Evolutionary conservation across 2,888 invertebrate genomes (phyloP), one percentile per base, ranked within the genome.

Genomic region (Cecidostiba fungosa): DNA sequence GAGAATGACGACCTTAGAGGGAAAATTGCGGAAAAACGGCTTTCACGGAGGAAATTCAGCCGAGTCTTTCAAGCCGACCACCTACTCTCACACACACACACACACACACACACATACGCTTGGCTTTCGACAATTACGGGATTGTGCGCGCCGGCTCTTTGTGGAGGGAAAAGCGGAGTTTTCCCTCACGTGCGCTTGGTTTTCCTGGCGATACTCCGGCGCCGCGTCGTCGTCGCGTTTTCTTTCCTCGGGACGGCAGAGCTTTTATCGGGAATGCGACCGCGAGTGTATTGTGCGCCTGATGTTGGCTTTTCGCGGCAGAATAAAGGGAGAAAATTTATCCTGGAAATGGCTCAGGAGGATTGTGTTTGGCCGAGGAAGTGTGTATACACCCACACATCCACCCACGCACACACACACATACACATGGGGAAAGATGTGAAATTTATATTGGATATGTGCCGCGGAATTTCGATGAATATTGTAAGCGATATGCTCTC

Each of bases 181-280:
- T 59, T 59, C 23, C n/a, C 54, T n/a, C 54, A 23, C 54, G 54
- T n/a, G 54, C 23, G 26, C 29, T 29, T 26, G 29, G 26, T n/a
- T 66, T 66, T 29, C 62, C 62, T 29, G 12, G 23, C 29, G 62
- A 66, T 26, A 26, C 29, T 12, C 14, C 12, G 39, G 1, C 12
- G 39, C 6, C 36, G 36, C 8, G 36, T 0, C 36, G 36, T 23
- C 50, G 32, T 14, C 26, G 43, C 29, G 76, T 32, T 62, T 36
- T 62, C 69, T 79, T 79, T 70, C 69, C 50, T 50, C 6, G 23
- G 43, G 47, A 32, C 29, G 66, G 43, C n/a, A 26, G 29, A 12
- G 79, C 79, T 79, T 70, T 79, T 79, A 79, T 79, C 79, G 79
- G 79, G 50, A 79, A 72, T n/a, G 16, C 26, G 79, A 50, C 23